Evolutionary conservation across 1,140 invertebrate species (phyloP).

Genomic region (Scaptomyza pallida): DNA sequence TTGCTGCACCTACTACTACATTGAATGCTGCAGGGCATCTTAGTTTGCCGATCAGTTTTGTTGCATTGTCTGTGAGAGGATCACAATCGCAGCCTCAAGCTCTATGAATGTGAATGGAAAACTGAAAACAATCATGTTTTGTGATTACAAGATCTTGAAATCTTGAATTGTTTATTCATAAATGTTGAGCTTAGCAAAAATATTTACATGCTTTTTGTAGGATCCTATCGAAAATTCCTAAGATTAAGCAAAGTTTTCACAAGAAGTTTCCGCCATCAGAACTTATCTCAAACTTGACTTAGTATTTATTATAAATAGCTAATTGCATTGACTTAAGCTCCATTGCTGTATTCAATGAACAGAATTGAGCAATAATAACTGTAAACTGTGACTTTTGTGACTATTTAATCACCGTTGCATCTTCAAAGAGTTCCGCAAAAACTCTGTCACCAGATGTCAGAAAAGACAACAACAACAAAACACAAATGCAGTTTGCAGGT

Average conservation of each 20-base stretch:
- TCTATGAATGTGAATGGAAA: background rate
- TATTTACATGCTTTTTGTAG: too few species aligned
- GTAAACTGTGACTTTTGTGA: slow-evolving; percentile 1
- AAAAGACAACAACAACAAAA: too few species aligned
- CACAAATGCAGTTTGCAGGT: slow-evolving; percentile 17
- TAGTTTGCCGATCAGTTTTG: slow-evolving; percentile 20
- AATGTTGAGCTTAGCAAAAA: too few species aligned
- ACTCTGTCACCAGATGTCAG: slow-evolving; percentile 28
- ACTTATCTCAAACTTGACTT: too few species aligned
- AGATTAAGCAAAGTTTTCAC: too few species aligned
- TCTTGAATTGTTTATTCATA: too few species aligned
- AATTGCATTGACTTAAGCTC: too few species aligned
- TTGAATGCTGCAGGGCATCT: slow-evolving; percentile 1
- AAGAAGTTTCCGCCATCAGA: too few species aligned
- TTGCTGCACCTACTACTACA: slow-evolving; percentile 21
- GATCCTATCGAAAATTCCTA: too few species aligned
- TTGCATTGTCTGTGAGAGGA: slow-evolving; percentile 19
- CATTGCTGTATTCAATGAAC: background rate
- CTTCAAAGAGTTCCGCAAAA: slow-evolving; percentile 40
- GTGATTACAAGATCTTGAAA: too few species aligned
- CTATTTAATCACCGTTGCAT: slow-evolving; percentile 35
- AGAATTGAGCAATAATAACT: background rate
- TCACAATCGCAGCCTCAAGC: background rate
- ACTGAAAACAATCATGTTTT: background rate
- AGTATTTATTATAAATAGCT: too few species aligned